Base-by-base conservation (phyloP, 2,888 invertebrate genomes). In the Boloria selene region DNA sequence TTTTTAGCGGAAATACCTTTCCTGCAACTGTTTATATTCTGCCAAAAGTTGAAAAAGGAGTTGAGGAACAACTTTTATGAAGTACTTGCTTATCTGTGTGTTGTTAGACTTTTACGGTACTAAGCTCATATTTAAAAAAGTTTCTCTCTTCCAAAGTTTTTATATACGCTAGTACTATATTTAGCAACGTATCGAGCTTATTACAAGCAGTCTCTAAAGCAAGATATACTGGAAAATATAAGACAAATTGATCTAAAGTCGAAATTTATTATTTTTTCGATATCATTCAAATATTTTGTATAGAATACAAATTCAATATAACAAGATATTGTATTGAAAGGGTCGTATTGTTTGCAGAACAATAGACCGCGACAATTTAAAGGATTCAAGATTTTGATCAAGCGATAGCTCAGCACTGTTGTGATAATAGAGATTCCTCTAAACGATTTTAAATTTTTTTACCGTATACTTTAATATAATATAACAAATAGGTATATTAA, bases 281-380 rank as follows among this genome's bases (percentile, higher is more conserved):
- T 63, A 70, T 53, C 63, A 59, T 52, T 55, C 61, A 65, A 56
- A 65, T 65, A 61, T 50, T 63, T 45, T 56, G 61, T 68, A 61
- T 65, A 70, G 68, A 70, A 70, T 68, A 64, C 61, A 64, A 59
- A 69, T 72, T 71, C 69, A 72, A 73, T 74, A 70, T 65, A 70
- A 69, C 70, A 65, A 72, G 70, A 71, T 69, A 70, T 68, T 70
- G 71, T 73, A 69, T 68, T 70, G 56, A 70, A 65, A 61, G 68
- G 67, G 56, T 63, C 65, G 68, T 67, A 72, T 72, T 71, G 74
- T 73, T 71, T 56, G 50, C 64, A 71, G 66, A 68, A 71, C 73
- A 74, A 72, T 73, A 71, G 58, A 18, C 53, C 52, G 60, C 61
- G 69, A 72, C 72, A 70, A 71, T 72, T 70, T 72, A 53, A 67